Base-by-base conservation (phyloP, 2,113 vertebrate species). In the Oceanites oceanicus region DNA sequence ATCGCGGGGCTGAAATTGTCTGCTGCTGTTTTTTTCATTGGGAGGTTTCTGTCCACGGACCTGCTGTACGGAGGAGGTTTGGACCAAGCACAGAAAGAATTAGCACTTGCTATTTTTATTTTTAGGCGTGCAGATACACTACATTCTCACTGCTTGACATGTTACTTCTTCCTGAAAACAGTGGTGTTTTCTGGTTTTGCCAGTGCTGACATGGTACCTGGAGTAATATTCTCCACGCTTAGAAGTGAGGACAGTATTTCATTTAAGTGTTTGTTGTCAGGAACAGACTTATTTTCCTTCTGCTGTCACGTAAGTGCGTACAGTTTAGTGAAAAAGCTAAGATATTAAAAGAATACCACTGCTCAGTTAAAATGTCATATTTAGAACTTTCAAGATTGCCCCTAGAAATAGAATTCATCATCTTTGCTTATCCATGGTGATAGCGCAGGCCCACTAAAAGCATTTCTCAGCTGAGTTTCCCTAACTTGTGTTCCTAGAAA, bases 71-170 rank as follows among this genome's bases (percentile, higher is more conserved):
- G 58, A 47, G 22, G 36, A 55, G 18, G 4, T 72, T 75, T 56
- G 78, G 21, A 49, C 66, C 42, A 56, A 49, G 32, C 52, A 52
- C 36, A 58, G 58, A 11, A 62, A 27, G 26, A 74, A 56, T n/a
- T 42, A 70, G 20, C 27, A 9, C 45, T 49, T 76, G 21, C 4
- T 62, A 0, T 12, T 67, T 56, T 34, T 52, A 22, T 63, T 65
- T 63, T 45, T 73, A 74, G 61, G 40, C 52, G n/a, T 82, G 38
- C 19, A 52, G 52, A 49, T 67, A 38, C 4, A 7, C 44, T 11
- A 0, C 7, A 4, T 62, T 66, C 55, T 81, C 22, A 26, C 14
- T 77, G 63, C 7, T 86, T 62, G 36, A 29, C 6, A 1, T 0
- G 0, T 70, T 58, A 10, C 11, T 8, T 68, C 29, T 42, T 76